phyloP scores from a whole-genome alignment of 2,797 vertebrate genomes.

The Prunella strophiata region DNA sequence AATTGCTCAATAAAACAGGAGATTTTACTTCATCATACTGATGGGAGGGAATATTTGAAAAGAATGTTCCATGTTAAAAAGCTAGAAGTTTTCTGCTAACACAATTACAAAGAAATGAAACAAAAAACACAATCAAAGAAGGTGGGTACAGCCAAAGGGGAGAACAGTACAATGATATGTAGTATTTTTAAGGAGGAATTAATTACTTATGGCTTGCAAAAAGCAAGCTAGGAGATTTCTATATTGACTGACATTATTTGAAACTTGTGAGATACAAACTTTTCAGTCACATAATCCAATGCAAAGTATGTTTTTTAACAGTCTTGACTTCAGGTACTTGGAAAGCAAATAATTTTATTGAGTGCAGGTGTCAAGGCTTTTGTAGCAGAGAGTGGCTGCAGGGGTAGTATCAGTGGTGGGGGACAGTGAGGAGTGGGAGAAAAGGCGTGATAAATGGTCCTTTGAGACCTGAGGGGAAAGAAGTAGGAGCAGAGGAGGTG shows the following conservation, averaged over 20 bases:
- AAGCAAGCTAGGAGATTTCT: not conserved
- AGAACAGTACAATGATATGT: not conserved
- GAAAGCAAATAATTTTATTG: not conserved
- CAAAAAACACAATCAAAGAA: not conserved
- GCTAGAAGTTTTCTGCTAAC: not conserved
- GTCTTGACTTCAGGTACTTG: not conserved
- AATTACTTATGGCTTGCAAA: not conserved
- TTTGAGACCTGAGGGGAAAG: not conserved
- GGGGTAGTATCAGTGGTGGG: accelerated
- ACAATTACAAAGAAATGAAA: not conserved
- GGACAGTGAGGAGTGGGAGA: not conserved
- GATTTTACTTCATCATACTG: not conserved
- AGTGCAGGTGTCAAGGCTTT: not conserved
- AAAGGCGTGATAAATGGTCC: not conserved
- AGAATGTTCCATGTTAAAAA: not conserved
- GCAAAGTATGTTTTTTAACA: not conserved
- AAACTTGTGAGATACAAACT: not conserved
- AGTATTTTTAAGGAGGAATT: not conserved
- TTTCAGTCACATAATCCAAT: not conserved
- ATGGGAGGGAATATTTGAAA: not conserved
- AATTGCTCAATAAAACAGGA: not conserved
- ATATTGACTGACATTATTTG: not conserved
- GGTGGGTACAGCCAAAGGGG: not conserved
- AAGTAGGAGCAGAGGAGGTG: not conserved
- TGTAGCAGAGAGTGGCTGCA: accelerated